phyloP scores from a whole-genome alignment of 2,113 vertebrate genomes.

The Sphyrna mokarran region DNA sequence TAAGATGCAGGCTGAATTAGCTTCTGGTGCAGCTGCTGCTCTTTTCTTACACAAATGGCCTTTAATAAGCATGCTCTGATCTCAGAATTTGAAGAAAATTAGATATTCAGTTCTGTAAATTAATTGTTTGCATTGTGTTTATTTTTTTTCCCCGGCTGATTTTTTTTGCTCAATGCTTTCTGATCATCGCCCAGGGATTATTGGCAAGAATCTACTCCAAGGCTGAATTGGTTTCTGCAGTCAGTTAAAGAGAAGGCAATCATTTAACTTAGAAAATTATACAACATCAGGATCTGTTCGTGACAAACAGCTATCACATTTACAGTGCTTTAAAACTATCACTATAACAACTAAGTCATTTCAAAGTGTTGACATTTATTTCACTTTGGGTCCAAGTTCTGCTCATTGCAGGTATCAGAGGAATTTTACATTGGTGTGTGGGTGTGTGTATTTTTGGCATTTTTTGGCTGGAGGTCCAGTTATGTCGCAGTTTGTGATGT shows the following conservation, averaged over 20 bases:
- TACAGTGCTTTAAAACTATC: not conserved
- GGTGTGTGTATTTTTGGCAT: no score
- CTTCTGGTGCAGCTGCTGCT: not conserved
- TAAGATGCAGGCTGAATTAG: not conserved
- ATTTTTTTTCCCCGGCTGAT: not conserved
- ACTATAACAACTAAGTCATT: not conserved
- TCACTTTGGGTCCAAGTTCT: not conserved
- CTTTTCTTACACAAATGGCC: slow-evolving; percentile 5
- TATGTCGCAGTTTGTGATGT: no score
- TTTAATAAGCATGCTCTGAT: not conserved
- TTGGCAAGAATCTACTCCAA: not conserved
- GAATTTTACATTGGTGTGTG: no score
- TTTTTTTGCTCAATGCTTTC: not conserved
- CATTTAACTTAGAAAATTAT: not conserved
- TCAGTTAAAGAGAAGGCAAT: not conserved
- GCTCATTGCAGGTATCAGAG: not conserved
- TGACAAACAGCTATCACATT: not conserved
- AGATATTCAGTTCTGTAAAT: not conserved
- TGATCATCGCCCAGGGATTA: not conserved
- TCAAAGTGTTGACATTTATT: slow-evolving; percentile 10
- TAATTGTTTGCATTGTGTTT: not conserved
- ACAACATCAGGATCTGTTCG: no score
- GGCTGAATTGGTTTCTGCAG: not conserved
- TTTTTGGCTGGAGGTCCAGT: no score
- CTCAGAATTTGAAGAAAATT: not conserved